Evolutionary conservation across 2,888 invertebrate genomes (phyloP).

Genomic region (Melikaiella ostensackeni): DNA sequence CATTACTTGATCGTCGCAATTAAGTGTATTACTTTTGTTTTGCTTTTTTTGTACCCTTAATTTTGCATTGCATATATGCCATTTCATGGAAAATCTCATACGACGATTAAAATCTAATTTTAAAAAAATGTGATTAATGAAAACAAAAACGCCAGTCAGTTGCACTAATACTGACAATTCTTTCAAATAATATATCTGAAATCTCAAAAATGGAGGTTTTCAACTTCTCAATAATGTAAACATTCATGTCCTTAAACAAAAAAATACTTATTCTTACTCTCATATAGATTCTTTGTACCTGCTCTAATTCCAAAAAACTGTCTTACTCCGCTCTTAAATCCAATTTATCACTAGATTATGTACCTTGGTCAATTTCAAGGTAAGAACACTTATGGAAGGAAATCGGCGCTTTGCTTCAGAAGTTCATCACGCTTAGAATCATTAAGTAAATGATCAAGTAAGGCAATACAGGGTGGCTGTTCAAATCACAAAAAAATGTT

Average conservation of each 20-base stretch:
- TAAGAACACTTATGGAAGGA: conserved; percentile 26
- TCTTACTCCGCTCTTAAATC: not conserved
- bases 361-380: not conserved
- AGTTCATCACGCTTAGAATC: not conserved
- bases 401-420: not conserved
- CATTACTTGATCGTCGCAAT: not conserved
- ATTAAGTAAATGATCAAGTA: not conserved
- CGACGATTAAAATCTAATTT: not conserved
- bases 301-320: not conserved
- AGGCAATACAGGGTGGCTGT: not conserved
- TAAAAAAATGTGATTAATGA: not conserved
- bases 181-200: not conserved
- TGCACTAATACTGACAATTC: conserved; percentile 4
- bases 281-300: not conserved
- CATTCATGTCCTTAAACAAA: not conserved
- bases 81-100: conserved; percentile 4
- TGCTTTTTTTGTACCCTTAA: conserved; percentile 13
- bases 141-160: not conserved
- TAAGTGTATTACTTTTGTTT: not conserved
- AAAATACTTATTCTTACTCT: not conserved
- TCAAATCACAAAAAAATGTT: not conserved
- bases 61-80: conserved; percentile 12
- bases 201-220: not conserved
- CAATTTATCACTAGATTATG: not conserved
- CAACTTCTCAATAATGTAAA: no score